Evolutionary conservation across 2,113 vertebrate genomes (phyloP).

Genomic region (Percopsis transmontana): DNA sequence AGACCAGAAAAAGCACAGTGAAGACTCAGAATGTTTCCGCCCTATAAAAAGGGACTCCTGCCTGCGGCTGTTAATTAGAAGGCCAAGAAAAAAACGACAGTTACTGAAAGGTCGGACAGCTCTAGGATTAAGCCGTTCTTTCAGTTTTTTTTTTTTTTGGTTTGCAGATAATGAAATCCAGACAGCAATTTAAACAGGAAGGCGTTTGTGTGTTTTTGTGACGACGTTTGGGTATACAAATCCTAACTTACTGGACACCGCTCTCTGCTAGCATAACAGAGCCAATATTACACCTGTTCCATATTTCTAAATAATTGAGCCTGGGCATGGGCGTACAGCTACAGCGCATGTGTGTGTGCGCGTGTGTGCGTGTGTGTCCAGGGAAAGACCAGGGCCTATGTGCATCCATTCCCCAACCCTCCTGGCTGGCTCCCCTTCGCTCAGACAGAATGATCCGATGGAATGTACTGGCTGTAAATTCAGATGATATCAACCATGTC

Average conservation of each 20-base stretch:
- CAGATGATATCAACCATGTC: slow-evolving; percentile 52
- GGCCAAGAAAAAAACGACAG: background rate
- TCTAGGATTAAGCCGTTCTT: slow-evolving; percentile 31
- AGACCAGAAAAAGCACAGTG: background rate
- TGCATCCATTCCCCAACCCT: background rate
- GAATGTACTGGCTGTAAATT: slow-evolving; percentile 51
- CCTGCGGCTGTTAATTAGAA: slow-evolving; percentile 6
- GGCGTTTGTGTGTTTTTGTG: background rate
- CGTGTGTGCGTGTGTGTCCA: background rate
- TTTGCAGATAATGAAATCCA: slow-evolving; percentile 52
- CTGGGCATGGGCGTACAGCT: background rate
- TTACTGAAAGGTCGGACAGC: background rate
- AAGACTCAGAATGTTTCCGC: background rate
- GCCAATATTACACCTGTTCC: background rate
- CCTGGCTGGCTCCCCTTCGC: slow-evolving; percentile 9
- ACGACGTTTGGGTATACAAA: slow-evolving; percentile 10
- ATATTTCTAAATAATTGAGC: background rate
- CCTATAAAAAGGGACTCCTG: background rate
- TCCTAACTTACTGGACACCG: background rate
- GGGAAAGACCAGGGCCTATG: slow-evolving; percentile 19
- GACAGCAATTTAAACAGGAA: slow-evolving; percentile 46
- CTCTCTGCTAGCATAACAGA: slow-evolving; percentile 14
- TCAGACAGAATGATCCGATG: slow-evolving; percentile 23
- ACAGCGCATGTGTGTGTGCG: background rate
- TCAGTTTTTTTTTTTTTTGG: slow-evolving; percentile 20